Evolutionary conservation across 35 echinoderm and acorn worm genomes (phyloP).

Genomic region (Apostichopus californicus): DNA sequence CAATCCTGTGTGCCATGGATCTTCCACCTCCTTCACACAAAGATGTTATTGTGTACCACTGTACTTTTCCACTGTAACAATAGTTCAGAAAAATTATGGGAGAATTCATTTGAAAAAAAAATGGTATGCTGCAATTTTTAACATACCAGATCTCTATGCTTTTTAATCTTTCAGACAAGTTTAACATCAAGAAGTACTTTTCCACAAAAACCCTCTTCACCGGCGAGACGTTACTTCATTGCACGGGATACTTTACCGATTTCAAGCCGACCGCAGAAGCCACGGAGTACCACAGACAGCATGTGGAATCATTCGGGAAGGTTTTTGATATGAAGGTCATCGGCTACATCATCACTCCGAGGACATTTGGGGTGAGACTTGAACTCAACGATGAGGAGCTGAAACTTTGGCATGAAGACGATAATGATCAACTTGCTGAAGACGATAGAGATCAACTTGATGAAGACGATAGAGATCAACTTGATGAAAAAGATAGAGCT

Average conservation of each 20-base stretch:
- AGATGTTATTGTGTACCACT: too few species aligned
- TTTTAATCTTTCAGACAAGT: background rate
- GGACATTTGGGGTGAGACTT: conserved; percentile 77
- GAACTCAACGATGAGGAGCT: conserved; percentile 64
- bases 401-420: conserved; percentile 60
- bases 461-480: background rate
- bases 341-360: conserved; percentile 78
- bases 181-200: conserved; percentile 71
- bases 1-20: too few species aligned
- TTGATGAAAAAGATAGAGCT: background rate
- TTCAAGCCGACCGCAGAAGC: background rate
- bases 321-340: conserved; percentile 64
- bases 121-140: too few species aligned
- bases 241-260: conserved; percentile 74
- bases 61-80: too few species aligned
- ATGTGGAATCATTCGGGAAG: conserved; percentile 27
- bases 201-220: conserved; percentile 36
- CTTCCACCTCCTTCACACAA: too few species aligned
- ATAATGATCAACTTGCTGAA: background rate
- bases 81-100: too few species aligned
- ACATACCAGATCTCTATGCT: too few species aligned
- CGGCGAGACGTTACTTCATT: conserved; percentile 75
- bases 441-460: too few species aligned
- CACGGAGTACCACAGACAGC: background rate
- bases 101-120: too few species aligned